A percentile compares a stretch with the other conserved stretches of the same genome.
Conservation (phyloP, 35 echinoderm and acorn worm genomes). For the Anneissia japonica region DNA sequence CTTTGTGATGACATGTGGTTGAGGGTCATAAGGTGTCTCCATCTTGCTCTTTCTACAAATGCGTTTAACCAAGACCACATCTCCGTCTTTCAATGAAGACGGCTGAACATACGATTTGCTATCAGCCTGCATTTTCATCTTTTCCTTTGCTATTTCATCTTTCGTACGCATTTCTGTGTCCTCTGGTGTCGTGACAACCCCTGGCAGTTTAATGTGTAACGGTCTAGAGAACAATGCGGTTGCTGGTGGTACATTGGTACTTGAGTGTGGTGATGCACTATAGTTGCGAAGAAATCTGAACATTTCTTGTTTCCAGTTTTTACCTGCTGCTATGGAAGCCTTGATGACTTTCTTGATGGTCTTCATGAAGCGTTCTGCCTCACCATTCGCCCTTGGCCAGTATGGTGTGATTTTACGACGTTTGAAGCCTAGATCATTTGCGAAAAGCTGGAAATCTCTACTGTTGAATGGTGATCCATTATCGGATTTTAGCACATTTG, state of each 20-base stretch:
- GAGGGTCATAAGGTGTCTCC: too few relatives aligned
- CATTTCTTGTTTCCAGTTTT: constrained; percentile 33
- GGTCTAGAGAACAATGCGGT: constrained; percentile 18
- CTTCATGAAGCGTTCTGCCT: constrained; percentile 48
- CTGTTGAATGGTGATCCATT: constrained; percentile 69
- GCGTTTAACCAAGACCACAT: too few relatives aligned
- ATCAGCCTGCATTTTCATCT: too few relatives aligned
- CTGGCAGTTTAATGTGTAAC: constrained; percentile 9
- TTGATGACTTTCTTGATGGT: constrained; percentile 17
- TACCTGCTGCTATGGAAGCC: constrained; percentile 26
- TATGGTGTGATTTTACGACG: constrained; percentile 34
- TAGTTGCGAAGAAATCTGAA: constrained; percentile 56
- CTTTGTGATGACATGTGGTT: too few relatives aligned
- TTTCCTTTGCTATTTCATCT: not conserved
- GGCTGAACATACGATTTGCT: too few relatives aligned
- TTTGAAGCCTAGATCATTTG: constrained; percentile 25
- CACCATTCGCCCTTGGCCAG: constrained; percentile 55
- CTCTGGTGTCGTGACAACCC: not conserved
- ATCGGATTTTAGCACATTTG: constrained; percentile 34
- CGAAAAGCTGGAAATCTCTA: constrained; percentile 37
- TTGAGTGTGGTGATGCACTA: constrained; percentile 46
- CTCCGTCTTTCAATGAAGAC: too few relatives aligned
- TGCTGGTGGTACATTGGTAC: constrained; percentile 33
- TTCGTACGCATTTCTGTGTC: not conserved
- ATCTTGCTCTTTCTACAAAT: too few relatives aligned